Conservation (phyloP, 1,140 invertebrate species). For the Drosophila simulans region DNA sequence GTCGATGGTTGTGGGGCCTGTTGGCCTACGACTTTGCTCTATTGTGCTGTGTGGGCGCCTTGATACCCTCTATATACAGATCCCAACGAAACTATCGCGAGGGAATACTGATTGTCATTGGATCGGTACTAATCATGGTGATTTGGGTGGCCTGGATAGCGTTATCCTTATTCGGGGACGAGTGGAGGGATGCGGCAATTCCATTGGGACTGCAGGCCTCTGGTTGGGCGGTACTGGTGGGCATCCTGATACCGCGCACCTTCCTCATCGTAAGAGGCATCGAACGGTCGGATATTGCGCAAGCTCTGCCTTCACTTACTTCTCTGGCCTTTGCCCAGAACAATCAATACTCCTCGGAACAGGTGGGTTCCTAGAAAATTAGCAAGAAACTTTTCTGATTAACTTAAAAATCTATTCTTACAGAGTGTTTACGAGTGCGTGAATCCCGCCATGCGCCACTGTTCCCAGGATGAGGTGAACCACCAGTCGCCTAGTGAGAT, state of each 20-base stretch:
- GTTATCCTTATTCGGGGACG: conserved; percentile 84
- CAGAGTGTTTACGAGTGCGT: conserved; percentile 84
- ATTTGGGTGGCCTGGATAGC: conserved; percentile 86
- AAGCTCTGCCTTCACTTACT: conserved; percentile 85
- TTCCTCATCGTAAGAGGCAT: conserved; percentile 87
- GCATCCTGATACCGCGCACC: conserved; percentile 87
- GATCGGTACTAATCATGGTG: conserved; percentile 74
- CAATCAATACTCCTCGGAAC: conserved; percentile 84
- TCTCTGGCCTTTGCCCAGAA: conserved; percentile 84
- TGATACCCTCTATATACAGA: conserved; percentile 86
- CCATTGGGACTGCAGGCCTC: conserved; percentile 86
- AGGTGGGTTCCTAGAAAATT: conserved; percentile 43
- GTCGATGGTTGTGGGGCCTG: conserved; percentile 84
- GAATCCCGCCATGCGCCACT: conserved; percentile 83
- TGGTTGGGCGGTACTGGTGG: conserved; percentile 86
- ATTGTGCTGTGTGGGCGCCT: conserved; percentile 85
- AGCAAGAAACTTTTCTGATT: no score
- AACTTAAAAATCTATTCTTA: not conserved
- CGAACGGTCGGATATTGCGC: conserved; percentile 85
- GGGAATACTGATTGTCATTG: conserved; percentile 85
- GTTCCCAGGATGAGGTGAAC: conserved; percentile 70
- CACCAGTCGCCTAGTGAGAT: conserved; percentile 84
- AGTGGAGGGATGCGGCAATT: conserved; percentile 86
- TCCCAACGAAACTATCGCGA: conserved; percentile 88
- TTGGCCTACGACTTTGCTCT: conserved; percentile 86